Conservation (phyloP, 2,888 invertebrate species). For the Willowsia nigromaculata region DNA sequence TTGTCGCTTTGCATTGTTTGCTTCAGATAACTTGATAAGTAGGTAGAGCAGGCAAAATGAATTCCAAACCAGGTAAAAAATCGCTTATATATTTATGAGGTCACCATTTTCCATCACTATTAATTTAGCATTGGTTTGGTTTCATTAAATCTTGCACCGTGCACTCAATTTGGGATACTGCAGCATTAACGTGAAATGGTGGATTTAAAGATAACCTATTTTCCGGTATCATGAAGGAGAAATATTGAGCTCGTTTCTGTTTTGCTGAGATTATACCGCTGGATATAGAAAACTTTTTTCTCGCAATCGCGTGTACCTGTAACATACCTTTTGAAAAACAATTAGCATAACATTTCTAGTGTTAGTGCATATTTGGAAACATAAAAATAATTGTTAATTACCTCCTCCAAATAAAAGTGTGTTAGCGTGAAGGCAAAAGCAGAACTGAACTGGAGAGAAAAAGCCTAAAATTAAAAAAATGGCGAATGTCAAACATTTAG, state of each 20-base stretch:
- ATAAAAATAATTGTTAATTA: too few relatives aligned
- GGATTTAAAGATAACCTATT: constrained; percentile 60
- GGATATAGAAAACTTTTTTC: not conserved
- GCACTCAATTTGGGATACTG: too few relatives aligned
- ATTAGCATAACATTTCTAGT: too few relatives aligned
- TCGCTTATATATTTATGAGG: constrained; percentile 56
- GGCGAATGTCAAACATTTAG: constrained; percentile 60
- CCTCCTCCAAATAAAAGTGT: too few relatives aligned
- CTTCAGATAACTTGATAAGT: constrained; percentile 4
- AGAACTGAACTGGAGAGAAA: not conserved
- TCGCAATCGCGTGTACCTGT: not conserved
- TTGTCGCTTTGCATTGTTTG: not conserved
- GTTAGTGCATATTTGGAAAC: too few relatives aligned
- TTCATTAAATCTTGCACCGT: too few relatives aligned
- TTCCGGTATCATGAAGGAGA: constrained; percentile 47
- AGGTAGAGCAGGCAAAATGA: not conserved
- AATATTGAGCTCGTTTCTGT: not conserved
- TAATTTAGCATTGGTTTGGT: not conserved
- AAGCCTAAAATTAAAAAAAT: constrained; percentile 35
- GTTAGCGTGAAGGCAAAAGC: not conserved
- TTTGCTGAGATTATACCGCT: not conserved
- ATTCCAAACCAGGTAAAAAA: not conserved
- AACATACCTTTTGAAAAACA: constrained; percentile 35
- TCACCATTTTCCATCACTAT: constrained; percentile 18
- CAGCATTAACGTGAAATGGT: not conserved